Evolutionary conservation across 2,888 invertebrate species (phyloP).

Genomic region (Copidosoma aretas): DNA sequence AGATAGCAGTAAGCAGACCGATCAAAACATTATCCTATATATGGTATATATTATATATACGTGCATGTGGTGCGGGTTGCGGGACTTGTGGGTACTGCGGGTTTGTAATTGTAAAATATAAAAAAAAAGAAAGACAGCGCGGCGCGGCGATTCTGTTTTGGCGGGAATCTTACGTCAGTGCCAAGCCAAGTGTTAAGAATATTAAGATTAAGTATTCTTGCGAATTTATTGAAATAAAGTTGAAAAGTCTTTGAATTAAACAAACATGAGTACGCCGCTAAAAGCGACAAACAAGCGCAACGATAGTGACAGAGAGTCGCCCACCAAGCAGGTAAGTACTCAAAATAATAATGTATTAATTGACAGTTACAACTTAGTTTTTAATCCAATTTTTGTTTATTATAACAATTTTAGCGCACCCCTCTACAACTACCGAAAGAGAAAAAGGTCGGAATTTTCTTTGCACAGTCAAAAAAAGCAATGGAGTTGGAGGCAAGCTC

Average conservation of each 20-base stretch:
- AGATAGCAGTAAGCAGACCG: too few species aligned
- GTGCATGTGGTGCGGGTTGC: too few species aligned
- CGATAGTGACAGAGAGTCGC: slow-evolving; percentile 6
- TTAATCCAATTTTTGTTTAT: neutral
- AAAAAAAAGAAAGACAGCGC: too few species aligned
- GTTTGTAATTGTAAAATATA: too few species aligned
- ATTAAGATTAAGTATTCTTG: too few species aligned
- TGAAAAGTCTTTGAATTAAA: slow-evolving; percentile 1
- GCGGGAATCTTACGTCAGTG: too few species aligned
- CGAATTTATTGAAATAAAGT: neutral
- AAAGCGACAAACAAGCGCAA: neutral
- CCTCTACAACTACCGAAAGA: slow-evolving; percentile 26
- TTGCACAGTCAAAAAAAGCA: slow-evolving; percentile 25
- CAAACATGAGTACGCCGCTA: slow-evolving; percentile 12
- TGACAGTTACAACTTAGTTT: neutral
- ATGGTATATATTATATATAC: too few species aligned
- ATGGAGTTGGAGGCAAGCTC: slow-evolving; percentile 6
- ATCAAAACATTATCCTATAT: too few species aligned
- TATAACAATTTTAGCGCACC: slow-evolving; percentile 24
- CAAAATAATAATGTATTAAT: neutral
- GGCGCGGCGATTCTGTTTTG: too few species aligned
- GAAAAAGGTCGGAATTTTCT: slow-evolving; percentile 27
- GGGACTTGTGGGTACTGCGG: too few species aligned
- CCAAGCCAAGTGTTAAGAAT: too few species aligned
- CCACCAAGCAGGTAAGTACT: slow-evolving; percentile 27